Percentiles rank a stretch among this genome's conserved stretches.
phyloP scores from a whole-genome alignment of 2,113 vertebrate genomes.

The Mystacornis crossleyi region DNA sequence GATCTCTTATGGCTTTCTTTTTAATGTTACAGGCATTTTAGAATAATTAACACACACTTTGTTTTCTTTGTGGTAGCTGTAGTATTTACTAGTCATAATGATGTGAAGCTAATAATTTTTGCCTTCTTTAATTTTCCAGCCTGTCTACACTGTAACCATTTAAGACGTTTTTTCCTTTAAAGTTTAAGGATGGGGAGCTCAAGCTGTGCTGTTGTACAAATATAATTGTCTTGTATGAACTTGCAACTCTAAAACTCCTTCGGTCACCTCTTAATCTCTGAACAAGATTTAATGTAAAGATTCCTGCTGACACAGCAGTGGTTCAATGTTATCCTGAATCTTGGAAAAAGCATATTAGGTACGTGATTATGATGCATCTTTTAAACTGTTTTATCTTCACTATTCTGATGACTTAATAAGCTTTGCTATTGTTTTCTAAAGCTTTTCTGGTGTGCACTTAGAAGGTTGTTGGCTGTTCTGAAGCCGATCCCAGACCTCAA shows the following conservation, averaged over 20 bases:
- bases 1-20: not conserved
- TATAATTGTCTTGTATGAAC: not conserved
- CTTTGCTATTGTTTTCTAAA: not conserved
- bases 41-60: not conserved
- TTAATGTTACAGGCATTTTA: not conserved
- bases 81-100: not conserved
- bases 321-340: not conserved
- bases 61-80: not conserved
- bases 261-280: not conserved
- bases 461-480: not conserved
- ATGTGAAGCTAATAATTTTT: not conserved
- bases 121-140: not conserved
- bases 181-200: not conserved
- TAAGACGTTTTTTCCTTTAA: not conserved
- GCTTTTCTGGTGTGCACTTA: not conserved
- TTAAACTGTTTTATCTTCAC: not conserved
- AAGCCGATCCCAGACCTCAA: not conserved
- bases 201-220: not conserved
- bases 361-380: fast-evolving
- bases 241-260: not conserved
- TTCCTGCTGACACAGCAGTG: not conserved
- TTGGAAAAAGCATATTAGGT: not conserved
- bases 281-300: not conserved
- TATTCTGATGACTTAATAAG: not conserved
- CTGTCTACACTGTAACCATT: not conserved